Conservation (phyloP, 2,113 vertebrate species). For the Tor tambroides region DNA sequence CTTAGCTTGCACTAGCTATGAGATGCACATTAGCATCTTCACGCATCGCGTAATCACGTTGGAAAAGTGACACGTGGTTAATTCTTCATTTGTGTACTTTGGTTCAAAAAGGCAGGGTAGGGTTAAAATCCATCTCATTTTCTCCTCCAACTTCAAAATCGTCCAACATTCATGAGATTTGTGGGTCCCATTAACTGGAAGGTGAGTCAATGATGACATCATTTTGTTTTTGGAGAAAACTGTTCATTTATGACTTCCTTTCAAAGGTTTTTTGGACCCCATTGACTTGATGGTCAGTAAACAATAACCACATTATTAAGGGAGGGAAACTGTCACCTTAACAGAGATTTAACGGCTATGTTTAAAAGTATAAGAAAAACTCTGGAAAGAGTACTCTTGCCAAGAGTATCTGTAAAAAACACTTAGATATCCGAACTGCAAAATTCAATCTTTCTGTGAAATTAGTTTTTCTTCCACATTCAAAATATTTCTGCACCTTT, state of each 20-base stretch:
- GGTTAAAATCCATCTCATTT: too few species aligned
- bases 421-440: neutral
- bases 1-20: too few species aligned
- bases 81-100: too few species aligned
- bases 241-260: neutral
- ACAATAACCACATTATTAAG: neutral
- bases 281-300: neutral
- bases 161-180: too few species aligned
- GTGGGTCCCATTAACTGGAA: too few species aligned
- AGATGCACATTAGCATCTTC: too few species aligned
- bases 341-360: neutral
- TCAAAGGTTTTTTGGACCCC: neutral
- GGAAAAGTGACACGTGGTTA: too few species aligned
- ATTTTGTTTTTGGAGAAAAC: neutral
- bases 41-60: too few species aligned
- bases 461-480: conserved; percentile 31
- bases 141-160: too few species aligned
- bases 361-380: neutral
- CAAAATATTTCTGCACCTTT: conserved; percentile 1
- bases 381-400: neutral
- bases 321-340: neutral
- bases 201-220: too few species aligned
- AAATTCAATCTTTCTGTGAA: conserved; percentile 21
- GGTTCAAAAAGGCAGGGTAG: too few species aligned
- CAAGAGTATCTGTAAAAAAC: neutral